Base-by-base conservation (phyloP, 2,888 invertebrate genomes). In the Andrena chrysosceles region DNA sequence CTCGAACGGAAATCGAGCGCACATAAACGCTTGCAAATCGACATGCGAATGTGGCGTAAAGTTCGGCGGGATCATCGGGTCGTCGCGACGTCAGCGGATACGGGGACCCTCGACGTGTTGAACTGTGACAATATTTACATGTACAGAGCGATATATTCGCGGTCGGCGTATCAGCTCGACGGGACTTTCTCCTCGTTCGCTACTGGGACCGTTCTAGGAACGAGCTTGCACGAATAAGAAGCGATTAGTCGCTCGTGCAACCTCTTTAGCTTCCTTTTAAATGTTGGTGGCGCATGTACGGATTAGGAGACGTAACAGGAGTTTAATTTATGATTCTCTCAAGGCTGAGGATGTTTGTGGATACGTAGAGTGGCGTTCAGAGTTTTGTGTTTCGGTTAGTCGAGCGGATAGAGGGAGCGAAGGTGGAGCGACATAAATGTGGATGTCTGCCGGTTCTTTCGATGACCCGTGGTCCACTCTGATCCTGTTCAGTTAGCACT, bases 81-180 rank as follows among this genome's bases (percentile, higher is more conserved):
- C 90, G 86, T 60, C 69, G 81, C 93, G 93, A 93, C 93, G 93
- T 92, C 91, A 93, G 89, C 93, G 93, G 93, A 93, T 93, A 90
- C 92, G 91, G 89, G 90, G 93, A 93, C 92, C 93, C 92, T 87
- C 77, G 54, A 70, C 48, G 72, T 77, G 69, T 69, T 54, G 73
- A 75, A 81, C 62, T 80, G 66, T 79, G 60, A 64, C 70, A 67
- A 66, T 77, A 71, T 81, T 79, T 64, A 71, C 76, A 69, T 73
- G 71, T 68, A 74, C 49, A 26, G 10, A 54, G 8, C 42, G 8
- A 48, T 59, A 42, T 26, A 62, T 54, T 62, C 31, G 16, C n/a
- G 13, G 59, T 64, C 54, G 31, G 33, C 79, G 42, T 26, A 67
- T 70, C 63, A 49, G 4, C 3, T 49, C 2, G 23, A 16, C 33